Evolutionary conservation across 2,797 vertebrate species (phyloP), one percentile per base, ranked within the genome.

Genomic region (Fringilla coelebs): DNA sequence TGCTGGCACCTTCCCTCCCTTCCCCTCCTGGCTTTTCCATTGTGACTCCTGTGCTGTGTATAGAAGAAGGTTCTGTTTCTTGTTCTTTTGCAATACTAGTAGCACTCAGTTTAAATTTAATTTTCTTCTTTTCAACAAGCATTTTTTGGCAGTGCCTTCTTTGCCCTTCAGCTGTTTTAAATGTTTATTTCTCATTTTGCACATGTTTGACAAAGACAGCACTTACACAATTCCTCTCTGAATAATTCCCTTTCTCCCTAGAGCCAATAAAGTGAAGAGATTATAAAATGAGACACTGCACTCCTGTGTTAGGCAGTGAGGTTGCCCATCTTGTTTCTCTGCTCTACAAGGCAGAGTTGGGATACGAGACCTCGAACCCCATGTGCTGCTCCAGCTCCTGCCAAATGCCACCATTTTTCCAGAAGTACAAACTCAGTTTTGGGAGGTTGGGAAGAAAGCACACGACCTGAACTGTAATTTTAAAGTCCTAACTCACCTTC

Each of bases 151-250:
- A 91, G 51, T 78, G 78, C 46, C 85, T 83, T 60, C 87, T 83
- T 90, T 96, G 93, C 93, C 94, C 95, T 97, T 96, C 95, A 94
- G 96, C 96, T 94, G 86, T 96, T 96, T 95, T 45, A 94, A 88
- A 96, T 96, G 96, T 96, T 96, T 96, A 91, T 96, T 97, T 95
- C 96, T 96, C 92, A 32, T 91, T 94, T 94, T 93, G 91, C 93
- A 96, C 93, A 87, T 96, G 95, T 96, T 97, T 95, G 96, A 96
- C 96, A 96, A 89, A 94, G 95, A 67, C 81, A 51, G 80, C 78
- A 62, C 94, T 97, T 96, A 94, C 95, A 94, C 94, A 96, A 87
- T 89, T 92, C 76, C 91, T 95, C 74, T 66, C 77, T 67, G 68
- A 95, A 87, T 84, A 91, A 96, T 92, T 94, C 86, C 58, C 66